Conservation (phyloP, 2,113 vertebrate genomes). For the Tinamus guttatus region DNA sequence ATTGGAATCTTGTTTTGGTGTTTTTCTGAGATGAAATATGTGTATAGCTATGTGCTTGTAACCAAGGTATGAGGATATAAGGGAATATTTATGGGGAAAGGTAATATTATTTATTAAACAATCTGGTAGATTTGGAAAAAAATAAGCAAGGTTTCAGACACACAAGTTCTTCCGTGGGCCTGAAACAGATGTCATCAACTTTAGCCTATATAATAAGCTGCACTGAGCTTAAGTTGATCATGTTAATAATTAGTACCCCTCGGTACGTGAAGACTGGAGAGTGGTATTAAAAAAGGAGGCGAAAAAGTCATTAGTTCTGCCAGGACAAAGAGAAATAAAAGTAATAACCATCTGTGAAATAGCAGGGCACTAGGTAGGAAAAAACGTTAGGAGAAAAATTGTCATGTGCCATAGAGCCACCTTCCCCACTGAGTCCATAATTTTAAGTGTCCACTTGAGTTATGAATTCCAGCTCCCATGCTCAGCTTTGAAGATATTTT, state of each 20-base stretch:
- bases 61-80: not conserved
- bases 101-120: not conserved
- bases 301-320: not conserved
- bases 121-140: not conserved
- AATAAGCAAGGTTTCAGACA: not conserved
- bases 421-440: not conserved
- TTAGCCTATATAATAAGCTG: not conserved
- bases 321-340: not conserved
- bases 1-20: not conserved
- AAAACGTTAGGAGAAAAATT: slow-evolving; percentile 28
- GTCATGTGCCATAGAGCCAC: not conserved
- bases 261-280: not conserved
- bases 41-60: not conserved
- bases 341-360: slow-evolving; percentile 1
- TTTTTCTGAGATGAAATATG: not conserved
- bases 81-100: not conserved
- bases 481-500: not conserved
- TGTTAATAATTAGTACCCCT: not conserved
- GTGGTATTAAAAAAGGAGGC: not conserved
- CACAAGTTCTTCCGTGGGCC: not conserved
- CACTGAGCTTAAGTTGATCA: not conserved
- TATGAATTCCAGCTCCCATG: not conserved
- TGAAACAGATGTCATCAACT: not conserved
- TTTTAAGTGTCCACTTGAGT: not conserved
- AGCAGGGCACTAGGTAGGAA: not conserved